phyloP scores from a whole-genome alignment of 2,797 vertebrate genomes.

The Enteromius trimaculatus region DNA sequence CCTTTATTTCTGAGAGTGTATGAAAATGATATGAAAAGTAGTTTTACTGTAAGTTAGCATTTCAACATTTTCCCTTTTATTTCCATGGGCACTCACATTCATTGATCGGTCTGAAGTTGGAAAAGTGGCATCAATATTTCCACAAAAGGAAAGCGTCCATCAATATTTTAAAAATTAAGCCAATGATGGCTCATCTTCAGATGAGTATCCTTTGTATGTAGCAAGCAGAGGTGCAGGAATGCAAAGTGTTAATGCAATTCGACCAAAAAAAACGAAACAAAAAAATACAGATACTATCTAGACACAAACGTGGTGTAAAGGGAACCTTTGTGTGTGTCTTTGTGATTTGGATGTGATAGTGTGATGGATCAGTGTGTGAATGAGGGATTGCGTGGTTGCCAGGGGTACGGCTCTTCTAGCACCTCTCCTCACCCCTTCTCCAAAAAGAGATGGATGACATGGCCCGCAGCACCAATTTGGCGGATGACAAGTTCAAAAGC shows the following conservation, averaged over 20 bases:
- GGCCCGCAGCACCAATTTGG: slow-evolving; percentile 61
- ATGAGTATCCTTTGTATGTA: background rate
- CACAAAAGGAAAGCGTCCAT: background rate
- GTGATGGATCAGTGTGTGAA: slow-evolving; percentile 34
- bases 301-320: background rate
- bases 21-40: background rate
- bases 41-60: background rate
- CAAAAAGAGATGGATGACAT: slow-evolving; percentile 63
- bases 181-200: background rate
- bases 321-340: slow-evolving; percentile 6
- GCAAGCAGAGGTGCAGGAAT: background rate
- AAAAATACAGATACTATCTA: background rate
- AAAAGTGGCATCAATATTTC: background rate
- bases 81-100: background rate
- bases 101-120: background rate
- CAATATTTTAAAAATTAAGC: background rate
- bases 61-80: background rate
- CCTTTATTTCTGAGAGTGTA: no score
- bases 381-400: slow-evolving; percentile 35
- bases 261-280: background rate
- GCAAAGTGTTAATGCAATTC: background rate
- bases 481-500: slow-evolving; percentile 67
- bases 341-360: slow-evolving; percentile 6
- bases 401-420: slow-evolving; percentile 24
- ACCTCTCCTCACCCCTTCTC: slow-evolving; percentile 40